Evolutionary conservation across 2,888 invertebrate genomes (phyloP).

Genomic region (Hedya salicella): DNA sequence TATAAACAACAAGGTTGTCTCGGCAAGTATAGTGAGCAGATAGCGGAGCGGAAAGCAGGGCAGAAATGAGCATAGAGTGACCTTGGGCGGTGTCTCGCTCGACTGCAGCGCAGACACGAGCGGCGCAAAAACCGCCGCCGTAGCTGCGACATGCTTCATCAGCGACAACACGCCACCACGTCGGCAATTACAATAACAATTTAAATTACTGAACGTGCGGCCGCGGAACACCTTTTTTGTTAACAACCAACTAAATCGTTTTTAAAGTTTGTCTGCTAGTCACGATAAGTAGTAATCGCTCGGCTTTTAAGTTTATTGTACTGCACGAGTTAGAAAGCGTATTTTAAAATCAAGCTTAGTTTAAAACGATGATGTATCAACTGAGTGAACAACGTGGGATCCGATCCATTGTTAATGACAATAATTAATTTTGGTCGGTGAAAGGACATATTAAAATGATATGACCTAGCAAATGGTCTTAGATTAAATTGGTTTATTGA

Average conservation of each 20-base stretch:
- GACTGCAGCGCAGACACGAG: conserved; percentile 57
- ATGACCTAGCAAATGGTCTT: not conserved
- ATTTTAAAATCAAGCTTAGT: not conserved
- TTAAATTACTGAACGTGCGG: conserved; percentile 34
- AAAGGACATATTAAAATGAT: not conserved
- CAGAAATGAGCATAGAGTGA: conserved; percentile 60
- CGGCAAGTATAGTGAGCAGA: conserved; percentile 57
- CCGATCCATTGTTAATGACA: not conserved
- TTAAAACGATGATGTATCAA: not conserved
- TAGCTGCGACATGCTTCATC: conserved; percentile 65
- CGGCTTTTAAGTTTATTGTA: not conserved
- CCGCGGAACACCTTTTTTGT: conserved; percentile 29
- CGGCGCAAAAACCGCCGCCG: conserved; percentile 65
- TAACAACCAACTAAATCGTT: conserved; percentile 5
- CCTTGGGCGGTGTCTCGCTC: conserved; percentile 73
- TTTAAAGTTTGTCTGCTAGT: conserved; percentile 16
- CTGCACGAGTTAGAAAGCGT: too few species aligned
- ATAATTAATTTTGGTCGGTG: conserved; percentile 1
- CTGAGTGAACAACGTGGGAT: not conserved
- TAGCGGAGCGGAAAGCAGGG: conserved; percentile 65
- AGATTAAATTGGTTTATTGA: not conserved
- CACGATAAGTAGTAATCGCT: not conserved
- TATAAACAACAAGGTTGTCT: conserved; percentile 66
- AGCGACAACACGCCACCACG: conserved; percentile 48
- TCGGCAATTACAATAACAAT: conserved; percentile 43